phyloP scores from a whole-genome alignment of 2,797 vertebrate genomes.

The Betta splendens region DNA sequence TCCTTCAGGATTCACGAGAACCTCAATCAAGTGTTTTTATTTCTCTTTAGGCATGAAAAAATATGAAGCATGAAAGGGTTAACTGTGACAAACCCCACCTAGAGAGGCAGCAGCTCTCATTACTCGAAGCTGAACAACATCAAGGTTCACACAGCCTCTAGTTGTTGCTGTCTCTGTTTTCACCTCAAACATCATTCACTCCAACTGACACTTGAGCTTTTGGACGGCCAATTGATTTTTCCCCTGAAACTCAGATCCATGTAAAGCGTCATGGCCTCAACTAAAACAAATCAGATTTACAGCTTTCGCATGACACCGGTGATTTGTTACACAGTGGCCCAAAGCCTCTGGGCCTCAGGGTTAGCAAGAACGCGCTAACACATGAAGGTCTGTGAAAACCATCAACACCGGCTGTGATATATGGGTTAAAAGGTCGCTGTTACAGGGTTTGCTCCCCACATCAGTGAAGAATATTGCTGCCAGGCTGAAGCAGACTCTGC shows the following conservation, averaged over 20 bases:
- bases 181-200: no score
- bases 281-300: constrained; percentile 10
- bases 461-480: constrained; percentile 13
- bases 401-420: background rate
- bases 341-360: constrained; percentile 15
- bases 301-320: constrained; percentile 18
- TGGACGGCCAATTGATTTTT: background rate
- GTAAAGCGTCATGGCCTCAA: background rate
- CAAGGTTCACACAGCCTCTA: no score
- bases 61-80: no score
- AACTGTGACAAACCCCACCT: no score
- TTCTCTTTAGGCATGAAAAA: no score
- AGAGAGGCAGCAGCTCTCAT: no score
- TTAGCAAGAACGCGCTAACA: constrained; percentile 29
- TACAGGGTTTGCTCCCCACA: constrained; percentile 10
- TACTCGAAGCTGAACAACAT: no score
- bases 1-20: no score
- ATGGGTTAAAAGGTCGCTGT: constrained; percentile 10
- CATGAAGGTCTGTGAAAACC: constrained; percentile 26
- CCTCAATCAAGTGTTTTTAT: no score
- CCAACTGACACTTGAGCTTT: background rate
- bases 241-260: background rate
- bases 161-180: background rate
- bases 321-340: constrained; percentile 13
- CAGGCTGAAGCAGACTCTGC: constrained; percentile 12